Evolutionary conservation across 37 sponge, comb jelly and placozoan species (phyloP), one percentile per base, ranked within the genome.

Genomic region (Crambe crambe): DNA sequence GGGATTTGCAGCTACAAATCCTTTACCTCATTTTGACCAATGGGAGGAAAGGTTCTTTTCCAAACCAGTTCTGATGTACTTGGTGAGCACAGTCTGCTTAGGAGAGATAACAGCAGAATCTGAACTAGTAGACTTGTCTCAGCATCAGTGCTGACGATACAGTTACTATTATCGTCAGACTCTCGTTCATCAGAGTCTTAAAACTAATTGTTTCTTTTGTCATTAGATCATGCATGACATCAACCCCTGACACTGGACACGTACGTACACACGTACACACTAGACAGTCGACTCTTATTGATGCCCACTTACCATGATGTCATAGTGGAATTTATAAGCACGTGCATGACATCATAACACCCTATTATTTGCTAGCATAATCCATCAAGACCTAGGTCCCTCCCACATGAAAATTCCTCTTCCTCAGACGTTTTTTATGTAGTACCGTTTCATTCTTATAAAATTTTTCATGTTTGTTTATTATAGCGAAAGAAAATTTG

Each of bases 1-100:
- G 2, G 42, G 82, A 72, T 81, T 72, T 25, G 27, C 47, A 21
- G 54, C 70, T 35, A 30, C 59, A 32, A 21, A 6, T 35, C 81
- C 71, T n/a, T 43, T 35, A 26, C 9, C 44, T 78, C 40, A 23
- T 42, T 78, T 60, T 57, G 2, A 3, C 42, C 43, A 15, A 41
- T 41, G 58, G 78, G 78, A 9, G 67, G 64, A 63, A 22, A 22
- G 65, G 12, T 78, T 78, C 66, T 10, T 47, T 42, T 60, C 1
- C 64, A n/a, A 26, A 64, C 40, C 37, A 78, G n/a, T 22, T 60
- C 66, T 36, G 78, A 78, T 61, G 78, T 39, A 34, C n/a, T 37
- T 34, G 67, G 64, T 66, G 51, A 47, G 10, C 12, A 12, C 10
- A 47, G 6, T 12, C 51, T 47, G 51, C 10, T 47, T 47, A 47